Conservation (phyloP, 2,888 invertebrate species). For the Lepidonotus clava region DNA sequence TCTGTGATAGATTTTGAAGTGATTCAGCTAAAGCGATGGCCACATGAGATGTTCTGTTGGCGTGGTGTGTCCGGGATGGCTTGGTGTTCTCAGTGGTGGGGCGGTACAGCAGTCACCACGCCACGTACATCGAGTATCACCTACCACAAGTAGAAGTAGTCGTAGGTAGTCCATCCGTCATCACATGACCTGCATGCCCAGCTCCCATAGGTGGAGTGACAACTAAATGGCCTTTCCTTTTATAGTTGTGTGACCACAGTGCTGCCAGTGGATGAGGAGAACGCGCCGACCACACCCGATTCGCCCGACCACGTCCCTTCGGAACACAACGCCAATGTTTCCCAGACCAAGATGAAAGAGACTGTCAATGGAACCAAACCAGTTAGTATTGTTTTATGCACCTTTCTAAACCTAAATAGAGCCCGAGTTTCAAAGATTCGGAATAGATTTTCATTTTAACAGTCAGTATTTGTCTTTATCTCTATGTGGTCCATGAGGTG, state of each 20-base stretch:
- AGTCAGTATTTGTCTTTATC: background rate
- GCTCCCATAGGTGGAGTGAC: no score
- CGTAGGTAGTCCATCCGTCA: no score
- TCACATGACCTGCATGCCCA: no score
- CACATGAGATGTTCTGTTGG: no score
- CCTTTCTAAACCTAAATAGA: background rate
- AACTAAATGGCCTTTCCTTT: background rate
- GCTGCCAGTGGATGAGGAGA: slow-evolving; percentile 38
- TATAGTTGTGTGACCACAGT: slow-evolving; percentile 41
- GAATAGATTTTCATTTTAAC: background rate
- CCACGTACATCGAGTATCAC: no score
- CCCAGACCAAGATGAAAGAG: slow-evolving; percentile 15
- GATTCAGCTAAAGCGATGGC: no score
- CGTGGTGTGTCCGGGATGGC: no score
- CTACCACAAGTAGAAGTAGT: no score
- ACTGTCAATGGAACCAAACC: slow-evolving; percentile 23
- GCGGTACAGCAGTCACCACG: no score
- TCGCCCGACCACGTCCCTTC: background rate
- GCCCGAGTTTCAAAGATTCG: background rate
- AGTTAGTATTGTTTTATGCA: background rate
- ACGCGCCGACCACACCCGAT: background rate
- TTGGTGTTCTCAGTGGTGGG: no score
- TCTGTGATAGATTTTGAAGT: no score
- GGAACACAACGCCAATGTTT: background rate
- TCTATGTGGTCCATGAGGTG: background rate